A percentile compares a stretch with the other conserved stretches of the same genome.
Evolutionary conservation across 2,888 invertebrate species (phyloP).

Genomic region (Pherbina coryleti): DNA sequence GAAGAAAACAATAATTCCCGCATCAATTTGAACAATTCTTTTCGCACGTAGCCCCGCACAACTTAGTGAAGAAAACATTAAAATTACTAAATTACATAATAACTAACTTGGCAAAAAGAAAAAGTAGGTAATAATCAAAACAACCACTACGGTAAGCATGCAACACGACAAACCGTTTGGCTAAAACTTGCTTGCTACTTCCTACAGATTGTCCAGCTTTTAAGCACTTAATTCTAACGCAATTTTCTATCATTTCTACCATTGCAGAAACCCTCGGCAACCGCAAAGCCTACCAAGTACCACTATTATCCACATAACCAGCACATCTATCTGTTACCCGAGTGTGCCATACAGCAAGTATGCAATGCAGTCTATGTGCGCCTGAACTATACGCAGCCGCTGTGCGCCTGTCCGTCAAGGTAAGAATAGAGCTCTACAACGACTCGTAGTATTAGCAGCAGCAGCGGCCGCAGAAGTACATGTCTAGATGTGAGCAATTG

Average conservation of each 20-base stretch:
- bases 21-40: too few relatives aligned
- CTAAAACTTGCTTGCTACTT: not conserved
- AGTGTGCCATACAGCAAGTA: constrained; percentile 94
- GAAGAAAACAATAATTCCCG: too few relatives aligned
- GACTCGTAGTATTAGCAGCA: not conserved
- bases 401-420: constrained; percentile 91
- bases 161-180: not conserved
- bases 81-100: not conserved
- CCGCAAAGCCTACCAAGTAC: constrained; percentile 91
- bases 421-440: constrained; percentile 50
- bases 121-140: not conserved
- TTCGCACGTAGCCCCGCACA: not conserved
- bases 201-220: constrained; percentile 13
- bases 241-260: constrained; percentile 50
- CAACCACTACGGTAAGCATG: not conserved
- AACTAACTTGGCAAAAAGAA: not conserved
- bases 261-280: constrained; percentile 79
- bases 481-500: too few relatives aligned
- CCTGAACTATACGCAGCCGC: constrained; percentile 91
- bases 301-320: constrained; percentile 95
- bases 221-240: constrained; percentile 28
- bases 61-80: not conserved
- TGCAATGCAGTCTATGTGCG: constrained; percentile 94
- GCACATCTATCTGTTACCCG: constrained; percentile 90
- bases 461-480: not conserved